These are phyloP conservation scores for Chaetodon trifasciatus DNA, from an alignment of 2,797 vertebrate genomes.

Conservation along the genomic window DNA sequence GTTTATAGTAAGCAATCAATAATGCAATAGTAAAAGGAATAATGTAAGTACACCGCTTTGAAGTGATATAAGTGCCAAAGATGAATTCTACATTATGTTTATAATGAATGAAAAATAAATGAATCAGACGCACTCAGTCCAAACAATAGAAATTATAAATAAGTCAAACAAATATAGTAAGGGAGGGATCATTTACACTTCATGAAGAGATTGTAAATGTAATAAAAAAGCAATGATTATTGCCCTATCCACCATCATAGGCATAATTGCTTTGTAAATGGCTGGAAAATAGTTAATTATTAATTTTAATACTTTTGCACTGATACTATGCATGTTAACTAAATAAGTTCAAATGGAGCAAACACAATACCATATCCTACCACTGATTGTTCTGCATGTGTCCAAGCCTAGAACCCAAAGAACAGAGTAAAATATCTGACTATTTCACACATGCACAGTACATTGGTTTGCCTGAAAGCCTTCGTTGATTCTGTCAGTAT, in stretches of 20 bases:
- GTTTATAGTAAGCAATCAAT: neutral
- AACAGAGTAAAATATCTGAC: neutral
- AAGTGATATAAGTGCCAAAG: neutral
- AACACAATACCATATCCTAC: neutral
- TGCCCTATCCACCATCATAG: no score
- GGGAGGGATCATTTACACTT: neutral
- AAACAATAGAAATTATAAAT: neutral
- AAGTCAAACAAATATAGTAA: neutral
- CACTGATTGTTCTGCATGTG: neutral
- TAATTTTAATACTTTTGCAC: neutral
- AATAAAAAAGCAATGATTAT: no score
- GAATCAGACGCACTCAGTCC: neutral
- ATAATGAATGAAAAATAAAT: neutral
- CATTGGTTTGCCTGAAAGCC: neutral
- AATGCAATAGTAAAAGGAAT: neutral
- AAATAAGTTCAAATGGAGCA: neutral
- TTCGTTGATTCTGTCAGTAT: slow-evolving; percentile 33
- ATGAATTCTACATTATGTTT: neutral
- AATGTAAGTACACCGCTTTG: neutral
- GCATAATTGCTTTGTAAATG: neutral
- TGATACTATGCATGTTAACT: neutral
- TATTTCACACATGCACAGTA: neutral
- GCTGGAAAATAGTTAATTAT: neutral
- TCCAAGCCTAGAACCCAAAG: neutral
- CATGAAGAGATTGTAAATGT: neutral